Evolutionary conservation across 2,113 vertebrate species (phyloP).

Genomic region (Anser brachyrhynchus): DNA sequence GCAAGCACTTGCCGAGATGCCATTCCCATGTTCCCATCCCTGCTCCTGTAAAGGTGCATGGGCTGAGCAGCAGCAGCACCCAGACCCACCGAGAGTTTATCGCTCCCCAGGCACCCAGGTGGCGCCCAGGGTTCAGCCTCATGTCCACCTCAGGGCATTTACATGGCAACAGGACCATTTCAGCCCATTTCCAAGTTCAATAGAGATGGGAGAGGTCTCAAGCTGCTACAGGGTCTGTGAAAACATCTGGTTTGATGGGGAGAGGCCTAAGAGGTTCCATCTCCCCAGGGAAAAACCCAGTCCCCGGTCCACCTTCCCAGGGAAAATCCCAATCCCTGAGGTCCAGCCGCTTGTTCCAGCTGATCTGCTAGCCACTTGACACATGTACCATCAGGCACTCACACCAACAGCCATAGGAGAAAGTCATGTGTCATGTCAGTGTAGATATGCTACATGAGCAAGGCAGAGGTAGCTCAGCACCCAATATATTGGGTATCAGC

Average conservation of each 20-base stretch:
- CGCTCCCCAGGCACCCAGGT: no score
- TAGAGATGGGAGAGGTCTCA: not conserved
- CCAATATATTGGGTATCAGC: fast-evolving
- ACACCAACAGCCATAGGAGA: fast-evolving
- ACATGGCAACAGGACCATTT: fast-evolving
- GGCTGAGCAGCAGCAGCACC: not conserved
- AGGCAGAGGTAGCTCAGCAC: not conserved
- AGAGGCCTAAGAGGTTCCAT: not conserved
- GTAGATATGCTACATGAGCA: not conserved
- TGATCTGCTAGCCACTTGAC: fast-evolving
- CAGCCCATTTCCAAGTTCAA: fast-evolving
- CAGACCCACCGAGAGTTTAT: fast-evolving
- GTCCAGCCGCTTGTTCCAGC: fast-evolving
- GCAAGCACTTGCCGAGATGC: not conserved
- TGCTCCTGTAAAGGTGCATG: fast-evolving
- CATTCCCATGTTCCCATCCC: not conserved
- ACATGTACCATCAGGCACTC: fast-evolving
- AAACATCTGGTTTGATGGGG: not conserved
- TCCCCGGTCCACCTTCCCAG: not conserved
- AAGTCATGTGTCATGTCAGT: no score
- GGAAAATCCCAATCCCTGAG: not conserved
- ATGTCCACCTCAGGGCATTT: fast-evolving
- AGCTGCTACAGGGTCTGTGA: not conserved
- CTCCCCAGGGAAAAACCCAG: not conserved
- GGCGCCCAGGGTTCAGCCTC: no score